These are phyloP conservation scores for Hedya salicella DNA, from an alignment of 2,888 invertebrate genomes.

Conservation along the genomic window DNA sequence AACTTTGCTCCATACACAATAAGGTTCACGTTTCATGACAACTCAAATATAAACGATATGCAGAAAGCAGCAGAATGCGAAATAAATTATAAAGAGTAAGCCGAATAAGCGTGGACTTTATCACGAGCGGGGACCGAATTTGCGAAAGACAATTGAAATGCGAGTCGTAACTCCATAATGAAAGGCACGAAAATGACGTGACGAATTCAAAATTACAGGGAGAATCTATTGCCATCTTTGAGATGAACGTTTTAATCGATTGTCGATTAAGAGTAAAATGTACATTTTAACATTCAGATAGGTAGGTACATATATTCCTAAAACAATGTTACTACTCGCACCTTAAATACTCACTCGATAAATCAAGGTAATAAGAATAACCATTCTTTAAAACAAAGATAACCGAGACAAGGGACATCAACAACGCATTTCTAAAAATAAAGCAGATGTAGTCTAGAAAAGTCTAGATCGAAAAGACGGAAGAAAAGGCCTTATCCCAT, in stretches of 20 bases:
- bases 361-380: too few relatives aligned
- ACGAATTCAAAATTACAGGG: constrained; percentile 38
- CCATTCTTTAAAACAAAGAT: too few relatives aligned
- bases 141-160: constrained; percentile 49
- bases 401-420: too few relatives aligned
- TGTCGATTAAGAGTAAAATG: constrained; percentile 1
- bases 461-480: too few relatives aligned
- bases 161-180: constrained; percentile 43
- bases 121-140: constrained; percentile 44
- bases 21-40: constrained; percentile 5
- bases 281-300: too few relatives aligned
- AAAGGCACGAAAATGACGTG: constrained; percentile 35
- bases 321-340: too few relatives aligned
- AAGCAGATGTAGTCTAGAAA: too few relatives aligned
- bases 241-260: constrained; percentile 16
- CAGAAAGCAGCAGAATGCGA: background rate
- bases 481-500: too few relatives aligned
- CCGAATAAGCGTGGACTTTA: constrained; percentile 34
- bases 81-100: constrained; percentile 23
- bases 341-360: too few relatives aligned
- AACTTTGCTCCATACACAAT: background rate
- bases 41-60: constrained; percentile 1
- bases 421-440: too few relatives aligned
- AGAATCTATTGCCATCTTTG: constrained; percentile 14
- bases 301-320: too few relatives aligned